Conservation (phyloP, 2,888 invertebrate species). For the Drosophila merina region DNA sequence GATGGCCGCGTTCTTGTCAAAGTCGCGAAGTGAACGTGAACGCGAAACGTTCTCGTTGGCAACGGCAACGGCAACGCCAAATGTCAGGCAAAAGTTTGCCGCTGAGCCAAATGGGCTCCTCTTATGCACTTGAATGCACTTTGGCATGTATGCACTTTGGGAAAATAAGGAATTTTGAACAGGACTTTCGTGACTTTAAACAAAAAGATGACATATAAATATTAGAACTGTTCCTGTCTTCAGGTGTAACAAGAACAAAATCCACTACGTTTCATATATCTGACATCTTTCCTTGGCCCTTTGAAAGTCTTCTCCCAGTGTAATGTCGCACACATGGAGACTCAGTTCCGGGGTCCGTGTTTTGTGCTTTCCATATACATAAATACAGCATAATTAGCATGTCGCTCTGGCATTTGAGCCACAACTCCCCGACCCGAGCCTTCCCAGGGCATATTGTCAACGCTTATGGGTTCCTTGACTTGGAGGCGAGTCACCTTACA, state of each 20-base stretch:
- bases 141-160: conserved; percentile 19
- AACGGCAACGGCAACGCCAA: conserved; percentile 12
- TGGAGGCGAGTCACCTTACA: conserved; percentile 29
- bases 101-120: conserved; percentile 38
- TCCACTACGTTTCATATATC: no score
- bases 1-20: conserved; percentile 78
- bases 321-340: conserved; percentile 20
- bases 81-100: conserved; percentile 48
- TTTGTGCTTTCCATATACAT: conserved; percentile 57
- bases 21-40: conserved; percentile 58
- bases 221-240: no score
- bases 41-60: conserved; percentile 15
- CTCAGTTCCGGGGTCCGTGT: conserved; percentile 62
- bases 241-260: no score
- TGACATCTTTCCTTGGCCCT: no score
- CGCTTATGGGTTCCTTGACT: conserved; percentile 73
- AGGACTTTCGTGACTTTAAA: neutral
- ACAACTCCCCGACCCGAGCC: conserved; percentile 5
- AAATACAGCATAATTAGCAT: conserved; percentile 74
- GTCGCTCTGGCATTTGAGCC: conserved; percentile 42
- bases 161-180: neutral
- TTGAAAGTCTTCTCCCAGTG: conserved; percentile 2
- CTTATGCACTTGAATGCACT: conserved; percentile 66
- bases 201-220: neutral
- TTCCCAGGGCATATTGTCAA: conserved; percentile 55